Percentiles rank a stretch among this genome's conserved stretches.
phyloP scores from a whole-genome alignment of 2,888 invertebrate genomes.

The Heliconius sara region DNA sequence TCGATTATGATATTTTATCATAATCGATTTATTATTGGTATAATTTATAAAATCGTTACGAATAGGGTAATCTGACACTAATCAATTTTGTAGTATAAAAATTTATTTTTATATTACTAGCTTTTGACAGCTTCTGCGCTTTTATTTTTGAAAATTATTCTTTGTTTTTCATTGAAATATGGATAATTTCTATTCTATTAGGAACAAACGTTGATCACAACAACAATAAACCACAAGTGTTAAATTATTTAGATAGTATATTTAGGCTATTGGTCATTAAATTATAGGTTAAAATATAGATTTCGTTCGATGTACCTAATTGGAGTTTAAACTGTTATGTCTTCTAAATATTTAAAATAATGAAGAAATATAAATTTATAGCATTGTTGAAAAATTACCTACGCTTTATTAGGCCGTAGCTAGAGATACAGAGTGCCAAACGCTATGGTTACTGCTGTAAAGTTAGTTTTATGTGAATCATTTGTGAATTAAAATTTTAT shows the following conservation, averaged over 20 bases:
- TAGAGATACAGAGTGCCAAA: too few species aligned
- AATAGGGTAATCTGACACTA: not conserved
- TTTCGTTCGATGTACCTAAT: slow-evolving; percentile 47
- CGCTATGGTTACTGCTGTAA: too few species aligned
- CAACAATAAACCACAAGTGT: slow-evolving; percentile 20
- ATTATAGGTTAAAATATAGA: slow-evolving; percentile 20
- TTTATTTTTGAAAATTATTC: slow-evolving; percentile 26
- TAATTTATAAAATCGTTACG: not conserved
- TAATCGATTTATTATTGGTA: not conserved
- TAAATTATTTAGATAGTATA: slow-evolving; percentile 35
- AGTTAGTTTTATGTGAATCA: too few species aligned
- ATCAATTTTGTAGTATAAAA: not conserved
- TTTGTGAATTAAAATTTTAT: too few species aligned
- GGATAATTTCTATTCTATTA: slow-evolving; percentile 32
- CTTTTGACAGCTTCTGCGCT: slow-evolving; percentile 29
- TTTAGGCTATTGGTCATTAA: slow-evolving; percentile 44
- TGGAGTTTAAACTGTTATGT: too few species aligned
- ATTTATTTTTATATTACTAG: not conserved
- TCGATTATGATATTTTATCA: not conserved
- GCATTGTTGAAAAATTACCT: too few species aligned
- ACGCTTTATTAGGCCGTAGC: too few species aligned
- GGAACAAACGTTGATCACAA: slow-evolving; percentile 29
- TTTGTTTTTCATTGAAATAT: slow-evolving; percentile 21
- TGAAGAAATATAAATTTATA: too few species aligned
- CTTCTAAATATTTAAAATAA: too few species aligned